Evolutionary conservation across 2,797 vertebrate genomes (phyloP).

Genomic region (Gastrophryne carolinensis): DNA sequence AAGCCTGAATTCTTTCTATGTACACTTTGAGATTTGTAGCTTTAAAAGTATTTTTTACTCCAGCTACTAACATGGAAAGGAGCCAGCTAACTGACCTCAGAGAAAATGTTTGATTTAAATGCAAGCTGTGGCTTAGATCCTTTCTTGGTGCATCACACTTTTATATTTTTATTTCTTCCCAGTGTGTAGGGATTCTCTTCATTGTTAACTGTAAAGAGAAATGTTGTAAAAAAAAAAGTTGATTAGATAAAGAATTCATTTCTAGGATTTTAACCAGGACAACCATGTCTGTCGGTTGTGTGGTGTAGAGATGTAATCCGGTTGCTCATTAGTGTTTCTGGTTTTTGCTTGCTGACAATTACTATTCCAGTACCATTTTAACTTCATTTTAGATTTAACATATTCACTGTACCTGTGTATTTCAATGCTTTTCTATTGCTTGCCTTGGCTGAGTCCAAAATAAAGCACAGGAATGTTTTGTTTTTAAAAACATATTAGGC

Average conservation of each 20-base stretch:
- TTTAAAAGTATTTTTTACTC: constrained; percentile 46
- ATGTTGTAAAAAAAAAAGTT: constrained; percentile 39
- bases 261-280: constrained; percentile 7
- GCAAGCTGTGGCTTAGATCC: constrained; percentile 52
- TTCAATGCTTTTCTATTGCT: too few species aligned
- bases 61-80: constrained; percentile 46
- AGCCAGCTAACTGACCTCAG: constrained; percentile 50
- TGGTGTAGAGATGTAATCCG: neutral
- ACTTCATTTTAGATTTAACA: too few species aligned
- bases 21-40: constrained; percentile 50
- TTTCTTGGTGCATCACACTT: constrained; percentile 50
- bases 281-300: neutral
- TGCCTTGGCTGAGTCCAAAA: too few species aligned
- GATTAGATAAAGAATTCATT: constrained; percentile 40
- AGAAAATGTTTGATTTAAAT: constrained; percentile 55
- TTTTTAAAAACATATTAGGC: too few species aligned
- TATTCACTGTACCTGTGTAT: too few species aligned
- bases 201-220: constrained; percentile 46
- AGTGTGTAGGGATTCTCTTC: constrained; percentile 46
- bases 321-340: too few species aligned
- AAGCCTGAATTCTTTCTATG: constrained; percentile 51
- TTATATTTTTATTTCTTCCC: constrained; percentile 52
- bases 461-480: too few species aligned
- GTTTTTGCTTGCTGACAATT: too few species aligned
- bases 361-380: too few species aligned